Conservation (phyloP, 2,113 vertebrate genomes). For the Chascanopsetta lugubris region DNA sequence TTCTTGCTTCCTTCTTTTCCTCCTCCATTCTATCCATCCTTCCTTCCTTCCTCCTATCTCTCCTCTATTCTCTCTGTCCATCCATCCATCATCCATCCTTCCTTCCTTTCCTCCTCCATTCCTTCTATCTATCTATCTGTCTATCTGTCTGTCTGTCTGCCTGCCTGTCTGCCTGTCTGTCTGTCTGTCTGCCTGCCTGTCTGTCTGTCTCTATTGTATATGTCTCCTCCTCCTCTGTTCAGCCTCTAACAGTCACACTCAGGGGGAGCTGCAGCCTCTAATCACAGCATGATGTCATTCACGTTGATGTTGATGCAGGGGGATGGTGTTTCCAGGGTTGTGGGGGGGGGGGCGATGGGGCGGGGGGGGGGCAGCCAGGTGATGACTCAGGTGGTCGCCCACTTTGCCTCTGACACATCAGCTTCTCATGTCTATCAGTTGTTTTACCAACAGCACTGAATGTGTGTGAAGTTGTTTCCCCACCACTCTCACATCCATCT, state of each 20-base stretch:
- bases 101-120: too few species aligned
- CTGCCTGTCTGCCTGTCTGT: too few species aligned
- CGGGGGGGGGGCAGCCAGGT: neutral
- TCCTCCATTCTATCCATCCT: too few species aligned
- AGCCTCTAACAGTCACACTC: slow-evolving; percentile 18
- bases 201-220: too few species aligned
- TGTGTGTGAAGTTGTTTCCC: slow-evolving; percentile 1
- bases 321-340: slow-evolving; percentile 11
- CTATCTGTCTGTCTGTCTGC: too few species aligned
- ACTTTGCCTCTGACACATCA: neutral
- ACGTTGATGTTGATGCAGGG: slow-evolving; percentile 5
- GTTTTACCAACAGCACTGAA: neutral
- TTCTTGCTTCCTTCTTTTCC: too few species aligned
- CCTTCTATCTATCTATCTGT: too few species aligned
- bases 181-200: too few species aligned
- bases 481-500: slow-evolving; percentile 19
- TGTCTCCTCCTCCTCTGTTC: slow-evolving; percentile 7
- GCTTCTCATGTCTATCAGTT: slow-evolving; percentile 13
- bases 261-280: slow-evolving; percentile 21
- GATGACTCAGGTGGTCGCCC: neutral
- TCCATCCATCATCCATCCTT: too few species aligned
- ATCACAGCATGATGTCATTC: slow-evolving; percentile 61
- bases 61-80: too few species aligned
- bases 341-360: neutral
- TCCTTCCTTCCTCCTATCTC: too few species aligned